These are phyloP conservation scores for Tridacna crocea DNA, from an alignment of 2,888 invertebrate genomes.

Conservation along the genomic window DNA sequence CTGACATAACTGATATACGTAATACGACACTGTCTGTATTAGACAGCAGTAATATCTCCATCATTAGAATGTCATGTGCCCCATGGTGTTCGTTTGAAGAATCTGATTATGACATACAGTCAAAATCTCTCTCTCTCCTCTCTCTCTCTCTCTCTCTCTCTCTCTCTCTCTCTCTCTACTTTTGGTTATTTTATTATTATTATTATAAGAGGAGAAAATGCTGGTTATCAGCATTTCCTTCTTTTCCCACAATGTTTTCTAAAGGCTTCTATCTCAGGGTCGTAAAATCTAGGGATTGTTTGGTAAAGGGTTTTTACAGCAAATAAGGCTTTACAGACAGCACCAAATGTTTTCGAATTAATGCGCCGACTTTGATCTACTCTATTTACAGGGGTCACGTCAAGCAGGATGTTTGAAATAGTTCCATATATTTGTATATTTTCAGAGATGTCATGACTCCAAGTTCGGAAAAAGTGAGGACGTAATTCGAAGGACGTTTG, in stretches of 20 bases:
- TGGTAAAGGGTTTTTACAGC: too few relatives aligned
- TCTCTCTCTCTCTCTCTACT: neutral
- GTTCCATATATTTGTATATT: neutral
- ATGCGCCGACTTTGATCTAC: too few relatives aligned
- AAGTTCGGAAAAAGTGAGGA: conserved; percentile 88
- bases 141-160: neutral
- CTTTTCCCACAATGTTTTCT: conserved; percentile 18
- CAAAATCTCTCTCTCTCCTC: neutral
- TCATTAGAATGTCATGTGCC: too few relatives aligned
- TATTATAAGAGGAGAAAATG: neutral
- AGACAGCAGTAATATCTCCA: too few relatives aligned
- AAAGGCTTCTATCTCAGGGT: too few relatives aligned
- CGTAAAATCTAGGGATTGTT: too few relatives aligned
- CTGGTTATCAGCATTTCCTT: conserved; percentile 10
- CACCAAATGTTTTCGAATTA: too few relatives aligned
- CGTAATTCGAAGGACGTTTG: conserved; percentile 91
- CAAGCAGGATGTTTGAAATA: neutral
- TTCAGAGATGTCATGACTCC: conserved; percentile 96
- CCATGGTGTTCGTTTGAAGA: too few relatives aligned
- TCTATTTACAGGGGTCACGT: too few relatives aligned
- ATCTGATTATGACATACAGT: neutral
- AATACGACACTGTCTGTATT: too few relatives aligned
- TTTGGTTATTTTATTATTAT: neutral
- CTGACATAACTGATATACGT: too few relatives aligned
- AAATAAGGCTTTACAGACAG: too few relatives aligned